phyloP scores from a whole-genome alignment of 2,113 vertebrate genomes.

The Mustela nigripes region DNA sequence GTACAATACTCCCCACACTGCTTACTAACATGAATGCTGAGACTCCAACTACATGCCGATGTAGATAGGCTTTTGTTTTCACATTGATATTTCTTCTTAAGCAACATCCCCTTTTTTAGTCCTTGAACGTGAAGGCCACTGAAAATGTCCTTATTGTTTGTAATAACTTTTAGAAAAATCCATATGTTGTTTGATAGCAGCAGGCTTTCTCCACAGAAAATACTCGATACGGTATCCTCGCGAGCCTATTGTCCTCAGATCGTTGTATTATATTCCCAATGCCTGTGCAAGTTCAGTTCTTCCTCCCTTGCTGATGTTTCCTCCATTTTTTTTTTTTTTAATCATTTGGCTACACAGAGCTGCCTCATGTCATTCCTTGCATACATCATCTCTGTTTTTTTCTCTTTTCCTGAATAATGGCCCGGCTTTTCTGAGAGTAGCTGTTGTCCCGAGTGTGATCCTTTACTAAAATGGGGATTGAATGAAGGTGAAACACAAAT shows the following conservation, averaged over 20 bases:
- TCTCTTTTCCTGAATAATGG: constrained; percentile 61
- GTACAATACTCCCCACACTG: not conserved
- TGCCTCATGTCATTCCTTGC: constrained; percentile 54
- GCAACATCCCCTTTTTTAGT: not conserved
- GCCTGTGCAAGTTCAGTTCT: not conserved
- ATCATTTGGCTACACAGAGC: constrained; percentile 57
- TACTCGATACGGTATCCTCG: not conserved
- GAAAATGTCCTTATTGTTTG: constrained; percentile 18
- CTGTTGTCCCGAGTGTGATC: constrained; percentile 52
- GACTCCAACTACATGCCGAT: not conserved
- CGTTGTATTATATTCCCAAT: not conserved
- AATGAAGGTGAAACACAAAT: constrained; percentile 70
- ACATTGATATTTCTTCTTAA: constrained; percentile 44
- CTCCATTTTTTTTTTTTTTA: constrained; percentile 23
- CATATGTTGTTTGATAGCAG: not conserved
- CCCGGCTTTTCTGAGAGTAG: constrained; percentile 49
- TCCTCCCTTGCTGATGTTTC: not conserved
- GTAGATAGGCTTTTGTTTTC: constrained; percentile 1
- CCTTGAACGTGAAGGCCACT: constrained; percentile 10
- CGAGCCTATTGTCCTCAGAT: not conserved
- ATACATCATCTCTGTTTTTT: constrained; percentile 50
- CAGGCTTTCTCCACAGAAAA: not conserved
- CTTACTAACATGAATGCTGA: not conserved
- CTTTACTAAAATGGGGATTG: constrained; percentile 64
- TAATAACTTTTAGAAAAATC: constrained; percentile 36